These are phyloP conservation scores for Sinosuthora webbiana DNA, from an alignment of 2,113 vertebrate species.

Conservation along the genomic window DNA sequence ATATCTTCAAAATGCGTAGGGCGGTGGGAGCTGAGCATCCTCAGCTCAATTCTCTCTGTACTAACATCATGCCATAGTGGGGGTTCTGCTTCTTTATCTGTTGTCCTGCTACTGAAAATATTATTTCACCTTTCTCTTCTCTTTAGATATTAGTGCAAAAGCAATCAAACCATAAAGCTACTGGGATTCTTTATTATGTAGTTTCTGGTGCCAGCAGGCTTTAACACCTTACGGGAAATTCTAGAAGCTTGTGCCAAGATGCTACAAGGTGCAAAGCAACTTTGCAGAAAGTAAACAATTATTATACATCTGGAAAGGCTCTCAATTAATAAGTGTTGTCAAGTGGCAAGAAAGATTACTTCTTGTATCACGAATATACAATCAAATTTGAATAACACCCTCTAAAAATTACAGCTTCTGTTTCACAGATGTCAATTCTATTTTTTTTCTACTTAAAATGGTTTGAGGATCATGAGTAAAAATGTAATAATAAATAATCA, in stretches of 20 bases:
- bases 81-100: background rate
- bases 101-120: background rate
- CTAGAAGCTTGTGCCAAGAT: background rate
- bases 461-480: background rate
- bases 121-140: background rate
- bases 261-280: background rate
- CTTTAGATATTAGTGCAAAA: background rate
- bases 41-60: background rate
- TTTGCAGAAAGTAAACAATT: background rate
- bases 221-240: background rate
- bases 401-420: background rate
- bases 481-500: background rate
- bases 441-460: background rate
- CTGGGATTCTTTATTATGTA: background rate
- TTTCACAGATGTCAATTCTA: background rate
- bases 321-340: background rate
- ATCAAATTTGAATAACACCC: background rate
- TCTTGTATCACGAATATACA: background rate
- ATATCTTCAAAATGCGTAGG: accelerated
- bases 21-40: background rate
- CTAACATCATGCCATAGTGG: background rate
- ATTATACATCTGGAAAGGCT: background rate
- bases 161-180: background rate
- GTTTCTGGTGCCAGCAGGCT: background rate
- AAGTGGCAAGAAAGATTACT: background rate